Percentiles rank a stretch among this genome's conserved stretches.
These are phyloP conservation scores for Plebejus anna DNA, from an alignment of 2,888 invertebrate species.

Conservation along the genomic window DNA sequence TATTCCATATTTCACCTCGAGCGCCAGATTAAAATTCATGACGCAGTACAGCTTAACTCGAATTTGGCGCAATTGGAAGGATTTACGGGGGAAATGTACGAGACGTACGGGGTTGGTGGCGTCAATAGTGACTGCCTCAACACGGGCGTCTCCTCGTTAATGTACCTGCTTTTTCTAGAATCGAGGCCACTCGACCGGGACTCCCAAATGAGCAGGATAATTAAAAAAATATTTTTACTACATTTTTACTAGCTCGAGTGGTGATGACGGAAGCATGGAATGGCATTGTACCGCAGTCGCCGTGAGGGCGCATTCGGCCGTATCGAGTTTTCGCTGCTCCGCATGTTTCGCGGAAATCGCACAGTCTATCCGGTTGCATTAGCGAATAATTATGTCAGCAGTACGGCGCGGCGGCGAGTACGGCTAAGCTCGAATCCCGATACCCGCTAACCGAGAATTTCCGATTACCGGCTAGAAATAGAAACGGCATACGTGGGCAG, in stretches of 20 bases:
- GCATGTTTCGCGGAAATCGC: slow-evolving; percentile 63
- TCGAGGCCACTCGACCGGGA: slow-evolving; percentile 67
- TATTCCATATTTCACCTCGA: slow-evolving; percentile 39
- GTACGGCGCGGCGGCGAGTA: slow-evolving; percentile 62
- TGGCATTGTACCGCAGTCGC: slow-evolving; percentile 59
- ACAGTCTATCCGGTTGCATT: slow-evolving; percentile 62
- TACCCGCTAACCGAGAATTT: slow-evolving; percentile 50
- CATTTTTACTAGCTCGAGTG: slow-evolving; percentile 15
- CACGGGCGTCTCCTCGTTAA: slow-evolving; percentile 74
- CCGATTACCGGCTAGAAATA: slow-evolving; percentile 62
- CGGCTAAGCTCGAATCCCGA: slow-evolving; percentile 26
- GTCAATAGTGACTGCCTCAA: slow-evolving; percentile 74
- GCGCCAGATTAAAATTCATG: slow-evolving; percentile 59
- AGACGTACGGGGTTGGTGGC: slow-evolving; percentile 79
- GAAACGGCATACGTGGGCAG: slow-evolving; percentile 67
- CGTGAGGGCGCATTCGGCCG: slow-evolving; percentile 53
- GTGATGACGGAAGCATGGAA: slow-evolving; percentile 37
- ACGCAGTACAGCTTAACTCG: slow-evolving; percentile 22
- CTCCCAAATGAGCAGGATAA: slow-evolving; percentile 76
- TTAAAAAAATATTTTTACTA: background rate
- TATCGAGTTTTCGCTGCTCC: slow-evolving; percentile 55
- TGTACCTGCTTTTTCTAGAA: slow-evolving; percentile 77
- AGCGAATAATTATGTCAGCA: slow-evolving; percentile 70
- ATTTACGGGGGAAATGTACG: slow-evolving; percentile 55
- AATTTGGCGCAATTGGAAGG: slow-evolving; percentile 37